A percentile compares a stretch with the other conserved stretches of the same genome.
Evolutionary conservation across 2,113 vertebrate species (phyloP).

Genomic region (Emydocephalus ijimae): DNA sequence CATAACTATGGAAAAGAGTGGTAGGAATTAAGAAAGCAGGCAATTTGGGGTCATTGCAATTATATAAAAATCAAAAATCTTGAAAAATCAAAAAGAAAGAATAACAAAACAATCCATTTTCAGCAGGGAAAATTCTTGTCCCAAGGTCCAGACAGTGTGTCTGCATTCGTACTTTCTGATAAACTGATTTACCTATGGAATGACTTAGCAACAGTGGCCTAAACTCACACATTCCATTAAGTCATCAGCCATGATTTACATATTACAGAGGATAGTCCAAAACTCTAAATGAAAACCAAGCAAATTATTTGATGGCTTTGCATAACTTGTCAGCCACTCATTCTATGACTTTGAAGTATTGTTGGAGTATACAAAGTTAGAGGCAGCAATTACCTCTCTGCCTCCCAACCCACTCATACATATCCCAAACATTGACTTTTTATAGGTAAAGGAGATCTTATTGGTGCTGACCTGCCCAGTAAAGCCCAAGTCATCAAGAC

Average conservation of each 20-base stretch:
- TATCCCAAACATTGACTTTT: constrained; percentile 22
- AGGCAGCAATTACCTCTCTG: no score
- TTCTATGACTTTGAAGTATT: neutral
- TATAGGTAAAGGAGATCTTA: constrained; percentile 93
- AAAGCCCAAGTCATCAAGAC: constrained; percentile 87
- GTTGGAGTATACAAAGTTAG: neutral
- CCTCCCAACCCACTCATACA: neutral
- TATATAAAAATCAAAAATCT: neutral
- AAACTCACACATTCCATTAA: neutral
- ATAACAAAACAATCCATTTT: neutral
- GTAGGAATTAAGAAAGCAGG: neutral
- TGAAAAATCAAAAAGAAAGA: neutral
- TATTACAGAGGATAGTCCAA: neutral
- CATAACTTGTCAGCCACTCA: neutral
- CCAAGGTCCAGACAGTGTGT: neutral
- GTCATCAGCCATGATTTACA: neutral
- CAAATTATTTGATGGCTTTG: neutral
- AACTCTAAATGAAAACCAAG: neutral
- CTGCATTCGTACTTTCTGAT: neutral
- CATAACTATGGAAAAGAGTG: neutral
- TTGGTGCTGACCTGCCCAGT: constrained; percentile 86
- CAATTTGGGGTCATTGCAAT: neutral
- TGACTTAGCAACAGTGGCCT: neutral
- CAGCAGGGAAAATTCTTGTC: neutral
- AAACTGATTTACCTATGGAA: neutral